Percentiles rank a stretch among this genome's conserved stretches.
These are phyloP conservation scores for Hydrolagus affinis DNA, from an alignment of 2,113 vertebrate species.

Conservation along the genomic window DNA sequence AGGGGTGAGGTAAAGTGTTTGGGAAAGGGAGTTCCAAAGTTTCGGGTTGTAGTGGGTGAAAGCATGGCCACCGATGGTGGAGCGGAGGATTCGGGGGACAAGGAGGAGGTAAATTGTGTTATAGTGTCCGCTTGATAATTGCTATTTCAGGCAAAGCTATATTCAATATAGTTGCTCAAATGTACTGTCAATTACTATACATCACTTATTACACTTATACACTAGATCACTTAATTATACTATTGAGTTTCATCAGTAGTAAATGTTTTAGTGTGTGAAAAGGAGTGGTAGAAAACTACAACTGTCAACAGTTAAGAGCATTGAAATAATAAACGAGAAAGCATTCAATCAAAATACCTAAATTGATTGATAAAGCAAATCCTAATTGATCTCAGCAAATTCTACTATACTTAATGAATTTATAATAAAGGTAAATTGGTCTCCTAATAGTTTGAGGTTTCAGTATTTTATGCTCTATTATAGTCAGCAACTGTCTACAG, in stretches of 20 bases:
- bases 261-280: background rate
- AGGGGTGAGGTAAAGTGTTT: too few species aligned
- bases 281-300: background rate
- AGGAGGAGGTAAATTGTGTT: background rate
- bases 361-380: background rate
- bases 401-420: background rate
- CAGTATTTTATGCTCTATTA: conserved; percentile 9
- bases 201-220: background rate
- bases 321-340: conserved; percentile 4
- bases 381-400: background rate
- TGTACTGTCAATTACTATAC: too few species aligned
- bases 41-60: too few species aligned
- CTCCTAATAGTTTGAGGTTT: background rate
- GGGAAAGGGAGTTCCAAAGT: too few species aligned
- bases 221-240: too few species aligned
- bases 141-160: background rate
- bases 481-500: background rate
- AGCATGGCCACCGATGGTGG: too few species aligned
- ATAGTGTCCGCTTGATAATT: background rate
- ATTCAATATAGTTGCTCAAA: background rate
- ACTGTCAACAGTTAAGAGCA: background rate
- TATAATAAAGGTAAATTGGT: conserved; percentile 6
- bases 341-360: background rate
- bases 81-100: too few species aligned
- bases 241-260: background rate